phyloP scores from a whole-genome alignment of 2,888 invertebrate species.

The Ophion costatus region DNA sequence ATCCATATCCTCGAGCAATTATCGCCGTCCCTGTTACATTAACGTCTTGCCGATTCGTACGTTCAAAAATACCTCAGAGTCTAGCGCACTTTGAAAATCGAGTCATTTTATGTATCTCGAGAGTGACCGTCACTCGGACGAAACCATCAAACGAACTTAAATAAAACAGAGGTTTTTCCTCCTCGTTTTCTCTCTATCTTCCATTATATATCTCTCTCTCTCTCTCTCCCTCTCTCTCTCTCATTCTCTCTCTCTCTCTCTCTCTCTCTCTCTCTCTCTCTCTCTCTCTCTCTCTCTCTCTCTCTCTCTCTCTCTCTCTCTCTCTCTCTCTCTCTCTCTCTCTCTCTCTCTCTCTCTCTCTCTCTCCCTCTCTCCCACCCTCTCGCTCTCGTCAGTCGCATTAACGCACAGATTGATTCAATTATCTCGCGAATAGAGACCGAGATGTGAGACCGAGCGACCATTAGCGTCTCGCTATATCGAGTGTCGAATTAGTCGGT shows the following conservation, averaged over 20 bases:
- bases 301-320: no score
- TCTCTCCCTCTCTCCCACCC: conserved; percentile 31
- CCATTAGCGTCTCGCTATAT: conserved; percentile 65
- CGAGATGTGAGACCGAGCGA: conserved; percentile 56
- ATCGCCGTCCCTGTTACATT: conserved; percentile 25
- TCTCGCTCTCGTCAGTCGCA: conserved; percentile 53
- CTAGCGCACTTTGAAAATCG: conserved; percentile 5
- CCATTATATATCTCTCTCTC: not conserved
- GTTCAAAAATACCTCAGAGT: conserved; percentile 16
- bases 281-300: no score
- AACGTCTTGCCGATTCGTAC: conserved; percentile 26
- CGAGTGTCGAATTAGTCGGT: conserved; percentile 63
- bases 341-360: not conserved
- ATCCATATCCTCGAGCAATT: conserved; percentile 16
- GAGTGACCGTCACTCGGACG: conserved; percentile 39
- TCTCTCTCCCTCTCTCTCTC: not conserved
- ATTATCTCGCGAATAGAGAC: conserved; percentile 47
- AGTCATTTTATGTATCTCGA: conserved; percentile 36
- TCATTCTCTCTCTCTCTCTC: not conserved
- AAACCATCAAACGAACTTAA: conserved; percentile 47
- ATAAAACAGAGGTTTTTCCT: conserved; percentile 41
- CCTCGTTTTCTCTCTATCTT: not conserved
- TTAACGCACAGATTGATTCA: conserved; percentile 65
- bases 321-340: no score
- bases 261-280: not conserved